Conservation (phyloP, 2,113 vertebrate species). For the Pygoscelis adeliae region DNA sequence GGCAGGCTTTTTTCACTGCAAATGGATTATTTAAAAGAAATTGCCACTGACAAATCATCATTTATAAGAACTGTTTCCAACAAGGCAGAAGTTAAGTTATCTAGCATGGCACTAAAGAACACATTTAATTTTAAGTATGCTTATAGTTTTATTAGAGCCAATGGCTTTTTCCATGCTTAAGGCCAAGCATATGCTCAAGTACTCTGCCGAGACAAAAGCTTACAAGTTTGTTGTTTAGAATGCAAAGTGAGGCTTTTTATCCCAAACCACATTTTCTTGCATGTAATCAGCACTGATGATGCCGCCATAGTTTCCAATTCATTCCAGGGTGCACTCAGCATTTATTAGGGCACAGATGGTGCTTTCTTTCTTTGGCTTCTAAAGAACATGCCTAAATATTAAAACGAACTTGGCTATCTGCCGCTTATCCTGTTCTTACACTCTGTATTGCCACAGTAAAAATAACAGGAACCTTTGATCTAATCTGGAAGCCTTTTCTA, state of each 20-base stretch:
- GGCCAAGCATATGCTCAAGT: conserved; percentile 14
- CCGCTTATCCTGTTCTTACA: background rate
- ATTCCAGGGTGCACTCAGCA: background rate
- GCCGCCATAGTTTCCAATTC: background rate
- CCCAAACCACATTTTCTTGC: conserved; percentile 17
- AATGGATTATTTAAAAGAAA: background rate
- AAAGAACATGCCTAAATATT: conserved; percentile 16
- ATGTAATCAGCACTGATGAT: background rate
- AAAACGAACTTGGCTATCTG: background rate
- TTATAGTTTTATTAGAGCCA: background rate
- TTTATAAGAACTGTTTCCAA: background rate
- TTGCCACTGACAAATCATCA: background rate
- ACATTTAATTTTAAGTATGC: conserved; percentile 3
- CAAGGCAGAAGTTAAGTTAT: background rate
- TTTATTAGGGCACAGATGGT: conserved; percentile 38
- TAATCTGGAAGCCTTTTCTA: conserved; percentile 14
- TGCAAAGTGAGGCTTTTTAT: background rate
- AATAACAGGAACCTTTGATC: background rate
- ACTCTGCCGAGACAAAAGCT: conserved; percentile 14
- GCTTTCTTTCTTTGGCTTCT: background rate
- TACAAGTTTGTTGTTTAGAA: conserved; percentile 27
- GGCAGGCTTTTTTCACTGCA: background rate
- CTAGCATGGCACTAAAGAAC: background rate
- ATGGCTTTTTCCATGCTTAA: conserved; percentile 38
- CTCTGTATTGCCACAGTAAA: conserved; percentile 3